phyloP scores from a whole-genome alignment of 2,113 vertebrate species.

The Mandrillus leucophaeus region DNA sequence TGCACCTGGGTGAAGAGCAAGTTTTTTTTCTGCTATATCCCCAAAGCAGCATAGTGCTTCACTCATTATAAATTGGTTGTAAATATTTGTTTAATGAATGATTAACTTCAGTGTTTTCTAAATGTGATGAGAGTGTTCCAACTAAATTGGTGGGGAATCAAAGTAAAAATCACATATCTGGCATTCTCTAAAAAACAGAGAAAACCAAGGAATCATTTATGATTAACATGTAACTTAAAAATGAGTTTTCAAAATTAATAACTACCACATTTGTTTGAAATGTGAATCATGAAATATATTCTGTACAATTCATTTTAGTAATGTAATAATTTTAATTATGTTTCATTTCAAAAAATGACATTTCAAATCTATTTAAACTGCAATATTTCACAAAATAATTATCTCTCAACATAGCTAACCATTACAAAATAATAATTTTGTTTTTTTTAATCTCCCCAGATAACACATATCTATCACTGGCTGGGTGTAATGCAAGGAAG shows the following conservation, averaged over 20 bases:
- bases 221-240: not conserved
- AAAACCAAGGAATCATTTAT: not conserved
- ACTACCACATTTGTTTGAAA: not conserved
- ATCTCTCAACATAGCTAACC: not conserved
- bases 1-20: not conserved
- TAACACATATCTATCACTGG: constrained; percentile 67
- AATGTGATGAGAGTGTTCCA: not conserved
- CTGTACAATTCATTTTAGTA: not conserved
- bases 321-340: not conserved
- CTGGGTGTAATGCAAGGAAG: constrained; percentile 92
- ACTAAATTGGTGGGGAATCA: not conserved
- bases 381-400: not conserved
- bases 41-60: not conserved
- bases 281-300: not conserved
- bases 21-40: not conserved
- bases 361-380: not conserved
- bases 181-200: not conserved
- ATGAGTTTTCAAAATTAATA: not conserved
- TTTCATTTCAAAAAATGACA: not conserved
- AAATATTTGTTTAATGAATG: not conserved
- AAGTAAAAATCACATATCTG: not conserved
- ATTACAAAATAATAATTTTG: not conserved
- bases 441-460: constrained; percentile 65
- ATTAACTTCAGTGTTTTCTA: not conserved
- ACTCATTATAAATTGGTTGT: not conserved